phyloP scores from a whole-genome alignment of 92 coral and sea anemone genomes.

The Heteractis magnifica region DNA sequence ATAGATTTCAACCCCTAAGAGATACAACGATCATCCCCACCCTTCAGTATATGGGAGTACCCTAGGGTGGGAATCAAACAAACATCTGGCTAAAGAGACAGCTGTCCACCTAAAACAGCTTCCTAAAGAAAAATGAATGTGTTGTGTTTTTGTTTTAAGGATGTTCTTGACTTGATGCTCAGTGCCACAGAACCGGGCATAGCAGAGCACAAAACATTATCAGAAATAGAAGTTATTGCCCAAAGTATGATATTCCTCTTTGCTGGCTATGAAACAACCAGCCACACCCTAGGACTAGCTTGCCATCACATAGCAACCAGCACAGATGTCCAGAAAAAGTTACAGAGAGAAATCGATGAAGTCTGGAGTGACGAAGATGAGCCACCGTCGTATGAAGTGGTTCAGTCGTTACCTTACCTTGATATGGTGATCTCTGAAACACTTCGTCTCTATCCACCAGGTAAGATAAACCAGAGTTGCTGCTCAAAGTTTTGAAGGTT shows the following conservation, averaged over 20 bases:
- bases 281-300: neutral
- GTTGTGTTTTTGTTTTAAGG: too few relatives aligned
- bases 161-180: neutral
- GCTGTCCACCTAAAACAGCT: too few relatives aligned
- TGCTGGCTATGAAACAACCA: conserved; percentile 5
- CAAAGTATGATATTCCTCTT: conserved; percentile 2
- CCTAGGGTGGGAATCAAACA: too few relatives aligned
- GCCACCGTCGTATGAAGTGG: conserved; percentile 61
- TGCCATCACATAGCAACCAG: neutral
- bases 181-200: neutral
- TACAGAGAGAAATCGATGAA: conserved; percentile 68
- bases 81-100: too few relatives aligned
- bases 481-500: too few relatives aligned
- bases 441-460: conserved; percentile 26
- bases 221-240: neutral
- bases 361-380: conserved; percentile 60
- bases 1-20: too few relatives aligned
- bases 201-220: neutral
- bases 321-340: conserved; percentile 40
- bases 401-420: conserved; percentile 52
- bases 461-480: neutral
- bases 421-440: conserved; percentile 78
- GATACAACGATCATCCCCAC: too few relatives aligned
- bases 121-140: too few relatives aligned
- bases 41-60: too few relatives aligned